These are phyloP conservation scores for Yponomeuta cagnagella DNA, from an alignment of 2,888 invertebrate genomes.

Conservation along the genomic window DNA sequence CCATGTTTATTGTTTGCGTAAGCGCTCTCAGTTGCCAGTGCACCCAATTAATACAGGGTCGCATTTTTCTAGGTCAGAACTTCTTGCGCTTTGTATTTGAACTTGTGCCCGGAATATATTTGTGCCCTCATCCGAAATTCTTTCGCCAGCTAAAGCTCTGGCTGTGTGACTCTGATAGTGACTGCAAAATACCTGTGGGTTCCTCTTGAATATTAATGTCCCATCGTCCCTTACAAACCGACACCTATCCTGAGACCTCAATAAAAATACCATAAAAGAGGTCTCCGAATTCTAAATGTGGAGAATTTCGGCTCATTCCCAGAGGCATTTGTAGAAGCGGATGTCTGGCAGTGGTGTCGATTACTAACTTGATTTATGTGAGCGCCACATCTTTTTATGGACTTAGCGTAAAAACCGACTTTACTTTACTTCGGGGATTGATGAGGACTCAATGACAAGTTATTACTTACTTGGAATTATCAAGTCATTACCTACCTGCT, in stretches of 20 bases:
- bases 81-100: not conserved
- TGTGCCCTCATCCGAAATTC: slow-evolving; percentile 2
- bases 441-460: too few species aligned
- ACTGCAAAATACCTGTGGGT: slow-evolving; percentile 10
- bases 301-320: slow-evolving; percentile 3
- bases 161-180: slow-evolving; percentile 4
- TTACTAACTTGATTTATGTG: not conserved
- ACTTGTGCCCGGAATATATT: not conserved
- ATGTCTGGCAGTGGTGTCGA: not conserved
- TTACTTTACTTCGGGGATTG: not conserved
- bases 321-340: not conserved
- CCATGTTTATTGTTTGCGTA: not conserved
- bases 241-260: slow-evolving; percentile 12
- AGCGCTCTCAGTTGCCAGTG: not conserved
- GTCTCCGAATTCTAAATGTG: slow-evolving; percentile 3
- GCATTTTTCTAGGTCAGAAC: not conserved
- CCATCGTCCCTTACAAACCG: not conserved
- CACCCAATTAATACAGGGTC: not conserved
- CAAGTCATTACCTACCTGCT: too few species aligned
- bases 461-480: too few species aligned
- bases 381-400: not conserved
- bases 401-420: not conserved
- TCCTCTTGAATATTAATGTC: slow-evolving; percentile 15
- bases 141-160: not conserved
- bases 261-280: slow-evolving; percentile 16